phyloP scores from a whole-genome alignment of 2,797 vertebrate species.

The Argya squamiceps region DNA sequence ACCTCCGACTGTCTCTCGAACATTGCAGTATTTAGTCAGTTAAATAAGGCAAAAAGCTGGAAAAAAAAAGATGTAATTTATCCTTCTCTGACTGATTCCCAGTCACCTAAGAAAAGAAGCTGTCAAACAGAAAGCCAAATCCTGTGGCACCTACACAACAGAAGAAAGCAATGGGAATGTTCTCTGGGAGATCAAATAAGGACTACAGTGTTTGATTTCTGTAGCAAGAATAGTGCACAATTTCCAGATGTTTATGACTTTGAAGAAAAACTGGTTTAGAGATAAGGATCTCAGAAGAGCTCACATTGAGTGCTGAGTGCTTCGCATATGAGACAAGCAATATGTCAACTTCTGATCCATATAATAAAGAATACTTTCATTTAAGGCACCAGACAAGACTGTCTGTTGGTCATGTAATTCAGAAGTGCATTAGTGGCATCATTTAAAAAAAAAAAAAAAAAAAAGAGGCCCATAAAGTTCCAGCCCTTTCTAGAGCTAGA shows the following conservation, averaged over 20 bases:
- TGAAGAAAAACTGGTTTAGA: conserved; percentile 26
- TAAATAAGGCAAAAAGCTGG: neutral
- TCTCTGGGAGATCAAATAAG: conserved; percentile 51
- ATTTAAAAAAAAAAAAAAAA: neutral
- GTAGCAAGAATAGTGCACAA: neutral
- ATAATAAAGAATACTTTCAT: neutral
- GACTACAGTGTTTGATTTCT: conserved; percentile 30
- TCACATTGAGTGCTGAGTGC: neutral
- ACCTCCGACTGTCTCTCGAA: neutral
- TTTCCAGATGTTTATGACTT: conserved; percentile 46
- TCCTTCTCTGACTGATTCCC: neutral
- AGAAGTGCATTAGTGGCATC: neutral
- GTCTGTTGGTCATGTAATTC: neutral
- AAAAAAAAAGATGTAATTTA: neutral
- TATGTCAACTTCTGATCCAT: conserved; percentile 4
- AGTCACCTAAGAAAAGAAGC: neutral
- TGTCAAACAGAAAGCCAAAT: conserved; percentile 27
- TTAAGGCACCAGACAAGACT: neutral
- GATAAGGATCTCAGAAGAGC: conserved; percentile 39
- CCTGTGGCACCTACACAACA: neutral
- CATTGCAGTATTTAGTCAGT: neutral
- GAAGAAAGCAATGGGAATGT: conserved; percentile 14
- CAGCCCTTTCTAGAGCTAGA: neutral
- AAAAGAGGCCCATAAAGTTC: neutral
- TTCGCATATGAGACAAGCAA: neutral